phyloP scores from a whole-genome alignment of 1,140 invertebrate genomes.

The Bombus pascuorum region DNA sequence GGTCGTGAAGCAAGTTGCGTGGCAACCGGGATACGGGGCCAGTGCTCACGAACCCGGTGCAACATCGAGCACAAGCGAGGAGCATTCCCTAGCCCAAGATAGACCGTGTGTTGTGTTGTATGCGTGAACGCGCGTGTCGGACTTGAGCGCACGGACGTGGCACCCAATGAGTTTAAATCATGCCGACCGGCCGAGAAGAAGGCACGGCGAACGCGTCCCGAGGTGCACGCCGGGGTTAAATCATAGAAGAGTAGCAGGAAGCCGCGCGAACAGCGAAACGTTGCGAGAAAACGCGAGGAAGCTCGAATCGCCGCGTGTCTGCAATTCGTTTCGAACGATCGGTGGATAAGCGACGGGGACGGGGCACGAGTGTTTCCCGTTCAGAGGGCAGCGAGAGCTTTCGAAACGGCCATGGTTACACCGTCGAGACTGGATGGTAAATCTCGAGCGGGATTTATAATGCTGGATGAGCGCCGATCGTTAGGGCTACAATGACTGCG shows the following conservation, averaged over 20 bases:
- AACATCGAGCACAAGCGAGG: neutral
- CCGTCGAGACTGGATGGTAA: conserved; percentile 10
- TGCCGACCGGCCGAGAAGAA: conserved; percentile 61
- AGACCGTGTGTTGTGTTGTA: conserved; percentile 47
- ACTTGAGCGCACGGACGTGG: conserved; percentile 73
- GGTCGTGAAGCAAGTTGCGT: neutral
- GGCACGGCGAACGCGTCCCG: conserved; percentile 43
- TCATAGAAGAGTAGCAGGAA: conserved; percentile 66
- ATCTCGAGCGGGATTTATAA: conserved; percentile 41
- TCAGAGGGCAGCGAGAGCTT: neutral
- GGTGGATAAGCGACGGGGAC: conserved; percentile 35
- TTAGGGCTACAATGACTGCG: conserved; percentile 35
- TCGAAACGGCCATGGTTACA: conserved; percentile 18
- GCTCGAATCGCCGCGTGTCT: conserved; percentile 40
- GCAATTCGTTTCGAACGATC: conserved; percentile 53
- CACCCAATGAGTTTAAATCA: conserved; percentile 81
- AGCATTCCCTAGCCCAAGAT: conserved; percentile 2
- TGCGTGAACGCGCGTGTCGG: conserved; percentile 63
- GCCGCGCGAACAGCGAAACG: conserved; percentile 18
- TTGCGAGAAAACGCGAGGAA: conserved; percentile 7
- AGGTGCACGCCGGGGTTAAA: conserved; percentile 45
- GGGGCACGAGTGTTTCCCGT: conserved; percentile 17
- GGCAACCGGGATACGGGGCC: neutral
- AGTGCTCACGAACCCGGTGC: neutral
- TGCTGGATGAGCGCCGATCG: conserved; percentile 31